Evolutionary conservation across 2,113 vertebrate species (phyloP), one percentile per base, ranked within the genome.

Genomic region (Pseudorectes ferrugineus): DNA sequence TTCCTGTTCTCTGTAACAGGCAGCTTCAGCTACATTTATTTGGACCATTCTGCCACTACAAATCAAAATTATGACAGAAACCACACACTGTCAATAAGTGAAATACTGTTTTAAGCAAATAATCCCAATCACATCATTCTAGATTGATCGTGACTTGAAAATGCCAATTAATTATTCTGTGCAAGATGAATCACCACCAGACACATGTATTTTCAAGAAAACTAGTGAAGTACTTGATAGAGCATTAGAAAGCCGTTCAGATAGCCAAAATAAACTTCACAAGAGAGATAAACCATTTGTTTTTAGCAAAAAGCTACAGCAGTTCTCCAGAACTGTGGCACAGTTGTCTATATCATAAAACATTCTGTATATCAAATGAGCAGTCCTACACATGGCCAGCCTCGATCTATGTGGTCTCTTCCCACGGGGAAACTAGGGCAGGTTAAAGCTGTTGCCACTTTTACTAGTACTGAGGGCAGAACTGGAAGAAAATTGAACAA

Each of bases 121-220:
- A 85, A 96, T 83, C 89, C 55, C 3, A 46, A 93, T 95, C 43
- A 84, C 85, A 82, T 94, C 54, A 87, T 95, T 95, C 95, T 61
- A 97, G 66, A 95, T 93, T 96, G 93, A 96, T 94, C 89, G 58
- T 85, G 66, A 65, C 62, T 78, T 96, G 88, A 80, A 97, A 92
- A 76, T 54, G 63, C 57, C 91, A 88, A 91, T 97, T 95, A 97
- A 97, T 96, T 97, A 91, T 73, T 93, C 80, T 92, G 80, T 14
- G 10, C 46, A 85, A 93, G 90, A 83, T 45, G 65, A 55, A 91
- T 85, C 40, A 95, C 62, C 52, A 62, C 24, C 49, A 89, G 67
- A 18, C 88, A 85, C 72, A 94, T 81, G 40, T 14, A 19, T 92
- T 96, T 93, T 94, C 16, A n/a, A 94, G 43, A 94, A 88, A 92